Percentiles rank a stretch among this genome's conserved stretches.
Conservation (phyloP, 1,140 invertebrate genomes). For the Cecropterus lyciades region DNA sequence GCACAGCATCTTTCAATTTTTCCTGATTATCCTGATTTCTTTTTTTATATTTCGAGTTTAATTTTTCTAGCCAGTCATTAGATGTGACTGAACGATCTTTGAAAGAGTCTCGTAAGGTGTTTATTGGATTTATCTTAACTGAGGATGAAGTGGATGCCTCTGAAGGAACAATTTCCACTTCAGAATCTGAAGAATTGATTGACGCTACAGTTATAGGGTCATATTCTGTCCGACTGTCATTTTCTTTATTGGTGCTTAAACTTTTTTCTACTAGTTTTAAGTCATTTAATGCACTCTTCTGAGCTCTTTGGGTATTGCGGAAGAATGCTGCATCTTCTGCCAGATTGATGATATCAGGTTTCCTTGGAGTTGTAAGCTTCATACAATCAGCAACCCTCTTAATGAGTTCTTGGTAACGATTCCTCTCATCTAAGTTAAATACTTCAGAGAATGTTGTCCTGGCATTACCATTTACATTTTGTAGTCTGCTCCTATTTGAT, state of each 20-base stretch:
- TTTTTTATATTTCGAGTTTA: slow-evolving; percentile 74
- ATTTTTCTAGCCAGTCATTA: slow-evolving; percentile 66
- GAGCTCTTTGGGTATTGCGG: slow-evolving; percentile 58
- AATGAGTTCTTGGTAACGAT: slow-evolving; percentile 76
- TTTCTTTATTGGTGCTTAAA: slow-evolving; percentile 52
- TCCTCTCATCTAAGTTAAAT: slow-evolving; percentile 80
- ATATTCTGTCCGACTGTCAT: slow-evolving; percentile 64
- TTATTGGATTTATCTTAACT: slow-evolving; percentile 65
- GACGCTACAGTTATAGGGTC: slow-evolving; percentile 75
- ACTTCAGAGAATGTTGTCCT: slow-evolving; percentile 70
- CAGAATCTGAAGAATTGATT: slow-evolving; percentile 80
- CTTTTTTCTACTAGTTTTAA: slow-evolving; percentile 65
- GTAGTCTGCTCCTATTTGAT: slow-evolving; percentile 52
- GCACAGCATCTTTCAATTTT: slow-evolving; percentile 65
- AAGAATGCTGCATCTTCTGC: slow-evolving; percentile 69
- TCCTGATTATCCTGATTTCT: slow-evolving; percentile 66
- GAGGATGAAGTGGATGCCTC: slow-evolving; percentile 76
- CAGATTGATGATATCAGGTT: slow-evolving; percentile 59
- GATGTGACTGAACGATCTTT: slow-evolving; percentile 61
- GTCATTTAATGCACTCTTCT: slow-evolving; percentile 65
- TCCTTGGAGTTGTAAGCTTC: slow-evolving; percentile 48
- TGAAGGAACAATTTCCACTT: slow-evolving; percentile 72
- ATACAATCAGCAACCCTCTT: slow-evolving; percentile 53
- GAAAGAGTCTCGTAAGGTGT: slow-evolving; percentile 64
- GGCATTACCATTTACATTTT: slow-evolving; percentile 62